phyloP scores from a whole-genome alignment of 2,113 vertebrate genomes.

The Vicugna pacos region DNA sequence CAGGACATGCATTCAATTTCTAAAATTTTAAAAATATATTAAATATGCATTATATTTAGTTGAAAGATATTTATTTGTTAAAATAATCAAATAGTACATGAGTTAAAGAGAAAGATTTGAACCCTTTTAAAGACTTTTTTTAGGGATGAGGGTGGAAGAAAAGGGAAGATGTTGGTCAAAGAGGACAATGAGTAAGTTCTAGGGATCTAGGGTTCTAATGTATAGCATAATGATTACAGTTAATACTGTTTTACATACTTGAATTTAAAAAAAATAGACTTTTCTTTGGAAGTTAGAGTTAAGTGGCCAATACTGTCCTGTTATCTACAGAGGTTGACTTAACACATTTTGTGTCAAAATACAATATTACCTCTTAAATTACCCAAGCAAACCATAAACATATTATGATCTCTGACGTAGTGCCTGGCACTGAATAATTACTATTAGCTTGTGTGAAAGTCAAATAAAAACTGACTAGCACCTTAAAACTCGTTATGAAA shows the following conservation, averaged over 20 bases:
- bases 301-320: neutral
- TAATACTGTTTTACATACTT: neutral
- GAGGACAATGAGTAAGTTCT: neutral
- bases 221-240: neutral
- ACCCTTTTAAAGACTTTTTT: neutral
- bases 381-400: neutral
- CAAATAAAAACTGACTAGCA: conserved; percentile 2
- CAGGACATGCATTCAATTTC: neutral
- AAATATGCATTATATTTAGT: neutral
- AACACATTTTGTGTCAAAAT: neutral
- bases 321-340: neutral
- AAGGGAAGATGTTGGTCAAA: neutral
- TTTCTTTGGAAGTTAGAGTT: neutral
- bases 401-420: neutral
- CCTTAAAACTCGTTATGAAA: conserved; percentile 19
- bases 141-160: neutral
- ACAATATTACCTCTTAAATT: neutral
- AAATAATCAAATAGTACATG: neutral
- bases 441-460: neutral
- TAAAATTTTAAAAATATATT: neutral
- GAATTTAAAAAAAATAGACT: neutral
- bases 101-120: neutral
- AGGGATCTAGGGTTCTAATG: neutral
- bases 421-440: neutral
- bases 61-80: neutral